phyloP scores from a whole-genome alignment of 2,113 vertebrate species.

The Tetrax tetrax region DNA sequence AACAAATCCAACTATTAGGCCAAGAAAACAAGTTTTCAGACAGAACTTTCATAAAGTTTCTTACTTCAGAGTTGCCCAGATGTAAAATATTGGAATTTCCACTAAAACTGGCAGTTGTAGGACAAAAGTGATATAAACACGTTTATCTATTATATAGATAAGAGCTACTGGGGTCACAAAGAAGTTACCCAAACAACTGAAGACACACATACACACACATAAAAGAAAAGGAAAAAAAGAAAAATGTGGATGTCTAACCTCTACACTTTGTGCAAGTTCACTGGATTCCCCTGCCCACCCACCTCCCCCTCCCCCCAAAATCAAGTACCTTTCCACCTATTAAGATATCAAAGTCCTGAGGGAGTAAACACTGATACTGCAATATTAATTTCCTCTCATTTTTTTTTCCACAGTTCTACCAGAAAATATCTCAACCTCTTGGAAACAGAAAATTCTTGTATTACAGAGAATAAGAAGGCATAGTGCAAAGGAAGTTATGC shows the following conservation, averaged over 20 bases:
- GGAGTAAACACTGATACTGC: not conserved
- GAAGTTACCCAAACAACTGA: not conserved
- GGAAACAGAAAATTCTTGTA: not conserved
- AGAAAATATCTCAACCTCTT: not conserved
- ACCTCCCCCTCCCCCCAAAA: not conserved
- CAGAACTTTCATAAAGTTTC: not conserved
- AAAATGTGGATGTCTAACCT: not conserved
- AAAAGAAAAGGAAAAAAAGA: not conserved
- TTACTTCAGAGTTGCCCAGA: not conserved
- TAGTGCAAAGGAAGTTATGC: not conserved
- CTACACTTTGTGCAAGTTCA: not conserved
- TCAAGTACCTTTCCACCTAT: not conserved
- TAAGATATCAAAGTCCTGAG: not conserved
- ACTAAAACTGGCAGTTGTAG: not conserved
- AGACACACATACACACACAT: not conserved
- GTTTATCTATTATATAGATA: not conserved
- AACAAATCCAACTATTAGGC: not conserved
- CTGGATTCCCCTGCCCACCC: not conserved
- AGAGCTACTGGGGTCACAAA: not conserved
- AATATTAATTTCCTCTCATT: not conserved
- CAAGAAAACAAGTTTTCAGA: not conserved
- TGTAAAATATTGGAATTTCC: not conserved
- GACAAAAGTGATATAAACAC: not conserved
- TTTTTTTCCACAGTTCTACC: not conserved
- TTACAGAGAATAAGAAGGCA: not conserved